phyloP scores from a whole-genome alignment of 2,888 invertebrate species.

The Pocota personata region DNA sequence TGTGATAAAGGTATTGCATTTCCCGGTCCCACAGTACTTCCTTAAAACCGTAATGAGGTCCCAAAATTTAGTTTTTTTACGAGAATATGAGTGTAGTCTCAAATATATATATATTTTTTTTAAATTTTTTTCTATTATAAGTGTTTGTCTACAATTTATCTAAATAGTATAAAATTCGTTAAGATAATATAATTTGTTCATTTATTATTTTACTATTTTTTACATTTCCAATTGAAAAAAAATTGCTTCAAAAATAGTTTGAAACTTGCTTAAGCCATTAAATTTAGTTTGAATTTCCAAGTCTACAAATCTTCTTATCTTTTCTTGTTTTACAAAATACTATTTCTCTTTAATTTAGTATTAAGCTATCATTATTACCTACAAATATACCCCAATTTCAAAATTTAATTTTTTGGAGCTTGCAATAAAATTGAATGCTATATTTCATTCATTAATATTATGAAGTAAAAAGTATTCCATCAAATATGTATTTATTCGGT shows the following conservation, averaged over 20 bases:
- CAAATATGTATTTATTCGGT: slow-evolving; percentile 49
- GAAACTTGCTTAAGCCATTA: slow-evolving; percentile 42
- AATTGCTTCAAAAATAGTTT: slow-evolving; percentile 27
- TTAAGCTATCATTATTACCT: slow-evolving; percentile 29
- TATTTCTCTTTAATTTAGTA: slow-evolving; percentile 31
- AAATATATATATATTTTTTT: neutral
- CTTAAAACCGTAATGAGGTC: slow-evolving; percentile 43
- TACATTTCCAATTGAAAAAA: slow-evolving; percentile 35
- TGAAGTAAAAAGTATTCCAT: slow-evolving; percentile 21
- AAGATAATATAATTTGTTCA: slow-evolving; percentile 49
- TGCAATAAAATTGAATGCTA: slow-evolving; percentile 43
- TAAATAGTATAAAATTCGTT: slow-evolving; percentile 70
- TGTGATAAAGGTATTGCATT: slow-evolving; percentile 27
- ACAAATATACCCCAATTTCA: slow-evolving; percentile 19
- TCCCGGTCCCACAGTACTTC: slow-evolving; percentile 38
- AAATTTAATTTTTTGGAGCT: neutral
- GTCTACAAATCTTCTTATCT: slow-evolving; percentile 32
- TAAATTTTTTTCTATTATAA: slow-evolving; percentile 6
- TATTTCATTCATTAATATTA: slow-evolving; percentile 38
- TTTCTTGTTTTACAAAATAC: slow-evolving; percentile 39
- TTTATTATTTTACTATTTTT: slow-evolving; percentile 35
- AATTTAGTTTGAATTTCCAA: slow-evolving; percentile 30
- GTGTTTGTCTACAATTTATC: slow-evolving; percentile 53
- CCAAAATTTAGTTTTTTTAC: slow-evolving; percentile 34
- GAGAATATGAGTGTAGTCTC: slow-evolving; percentile 35